Evolutionary conservation across 2,113 vertebrate species (phyloP), one percentile per base, ranked within the genome.

Genomic region (Brachypodius melanocephalos): DNA sequence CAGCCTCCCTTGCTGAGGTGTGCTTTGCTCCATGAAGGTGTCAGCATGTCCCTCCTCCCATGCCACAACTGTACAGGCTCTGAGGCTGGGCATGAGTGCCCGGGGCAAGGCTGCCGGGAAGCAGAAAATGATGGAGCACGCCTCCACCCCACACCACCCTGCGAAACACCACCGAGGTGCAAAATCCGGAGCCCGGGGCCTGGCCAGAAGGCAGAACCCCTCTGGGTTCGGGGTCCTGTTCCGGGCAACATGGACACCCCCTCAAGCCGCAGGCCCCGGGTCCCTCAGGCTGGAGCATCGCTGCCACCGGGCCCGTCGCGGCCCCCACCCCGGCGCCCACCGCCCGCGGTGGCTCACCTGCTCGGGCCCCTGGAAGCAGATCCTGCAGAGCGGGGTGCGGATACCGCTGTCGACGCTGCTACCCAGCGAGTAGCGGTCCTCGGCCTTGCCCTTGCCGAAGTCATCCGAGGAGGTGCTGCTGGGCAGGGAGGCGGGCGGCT

Each of bases 331-430:
- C 78, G 1, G 8, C 40, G 11, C 67, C 22, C 45, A 1, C n/a
- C 59, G 20, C 73, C 79, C 48, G 57, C 40, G 24, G 42, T 2
- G 40, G 96, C 99, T 98, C 98, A 99, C 99, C 98, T 99, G 98
- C 93, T 99, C 99, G 6, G 99, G 98, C 58, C 99, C 99, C 96
- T 99, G 99, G 98, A 99, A 99, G 97, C 99, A 99, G 98, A 99
- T 99, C 97, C 99, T 99, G 97, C 99, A 99, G 96, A 99, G 98
- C 3, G 99, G 99, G 34, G 99, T 99, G 97, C 98, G 98, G 98
- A 99, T 98, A 77, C 99, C 99, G 95, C 99, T 99, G 95, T 99
- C 99, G 83, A 99, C 97, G 96, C 98, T 99, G 97, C 99, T 99
- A 96, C 98, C 99, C 92, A 99, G 98, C 49, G 99, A 99, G 96